Evolutionary conservation across 2,113 vertebrate genomes (phyloP), one percentile per base, ranked within the genome.

Genomic region (Gracilinanus agilis): DNA sequence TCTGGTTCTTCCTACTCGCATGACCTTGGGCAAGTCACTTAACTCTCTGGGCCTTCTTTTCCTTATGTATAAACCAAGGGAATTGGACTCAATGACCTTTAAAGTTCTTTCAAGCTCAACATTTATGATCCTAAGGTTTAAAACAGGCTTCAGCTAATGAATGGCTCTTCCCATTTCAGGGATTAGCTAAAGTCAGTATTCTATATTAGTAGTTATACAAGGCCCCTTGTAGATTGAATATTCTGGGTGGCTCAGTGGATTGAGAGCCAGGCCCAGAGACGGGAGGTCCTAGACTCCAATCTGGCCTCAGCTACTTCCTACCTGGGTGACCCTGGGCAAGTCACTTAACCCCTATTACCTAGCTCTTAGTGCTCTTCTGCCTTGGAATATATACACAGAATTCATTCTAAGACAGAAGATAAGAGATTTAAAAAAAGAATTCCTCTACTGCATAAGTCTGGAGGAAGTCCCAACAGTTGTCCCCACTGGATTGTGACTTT

Each of bases 201-300:
- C 55, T 90, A 53, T 40, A 91, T 91, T 91, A 92, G 44, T 24
- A 2, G 55, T 91, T 90, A 88, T 53, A 0, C 83, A 55, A 95
- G 7, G 55, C 83, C 27, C 88, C 56, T 95, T 95, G 40, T 21
- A 53, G 53, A 95, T 93, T n/a, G n/a, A n/a, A 75, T n/a, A 75
- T n/a, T 49, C 3, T 49, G 49, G 49, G 49, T 49, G 49, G 49
- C 49, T 49, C 49, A 49, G 49, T 49, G 49, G 49, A 49, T 49
- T 49, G 49, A 5, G 49, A 49, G 49, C 49, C 49, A 49, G 49
- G 49, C 5, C 5, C 5, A 49, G 49, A 49, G 5, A 49, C 5
- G 49, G 49, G 49, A 49, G 49, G 49, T 49, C 49, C 49, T 49
- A 49, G 49, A 49, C 49, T 49, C 49, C 49, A 49, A 5, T 49